These are phyloP conservation scores for Clinocottus analis DNA, from an alignment of 2,113 vertebrate genomes.

Conservation along the genomic window DNA sequence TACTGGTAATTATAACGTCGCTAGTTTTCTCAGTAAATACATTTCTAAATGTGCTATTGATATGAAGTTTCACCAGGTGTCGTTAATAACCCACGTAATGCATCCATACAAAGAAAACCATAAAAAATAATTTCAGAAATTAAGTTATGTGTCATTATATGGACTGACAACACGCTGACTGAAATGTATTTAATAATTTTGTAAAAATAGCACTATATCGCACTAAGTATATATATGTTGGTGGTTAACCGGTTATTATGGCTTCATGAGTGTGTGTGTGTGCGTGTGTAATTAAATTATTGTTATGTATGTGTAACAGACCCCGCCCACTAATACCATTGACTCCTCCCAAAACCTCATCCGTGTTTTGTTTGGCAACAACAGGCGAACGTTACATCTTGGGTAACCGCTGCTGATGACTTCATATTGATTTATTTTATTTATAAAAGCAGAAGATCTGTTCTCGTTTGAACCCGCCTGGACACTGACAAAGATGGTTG, in stretches of 20 bases:
- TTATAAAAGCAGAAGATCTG: conserved; percentile 16
- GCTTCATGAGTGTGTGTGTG: not conserved
- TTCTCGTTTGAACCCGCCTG: not conserved
- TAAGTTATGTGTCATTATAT: no score
- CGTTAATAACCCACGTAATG: no score
- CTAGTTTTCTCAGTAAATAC: no score
- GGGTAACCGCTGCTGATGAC: not conserved
- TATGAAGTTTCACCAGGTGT: no score
- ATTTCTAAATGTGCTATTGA: no score
- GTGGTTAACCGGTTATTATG: not conserved
- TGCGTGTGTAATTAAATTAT: no score
- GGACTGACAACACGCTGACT: no score
- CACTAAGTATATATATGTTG: no score
- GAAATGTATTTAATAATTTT: no score
- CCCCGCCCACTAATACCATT: not conserved
- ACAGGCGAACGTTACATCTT: not conserved
- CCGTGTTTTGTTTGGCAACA: conserved; percentile 62
- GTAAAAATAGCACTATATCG: no score
- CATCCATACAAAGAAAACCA: no score
- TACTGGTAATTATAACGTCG: not conserved
- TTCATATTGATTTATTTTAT: conserved; percentile 18
- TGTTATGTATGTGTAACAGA: conserved; percentile 13
- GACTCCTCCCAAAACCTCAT: conserved; percentile 50
- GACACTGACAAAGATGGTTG: conserved; percentile 54
- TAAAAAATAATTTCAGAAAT: no score